Conservation (phyloP, 2,113 vertebrate species). For the Lycaon pictus region DNA sequence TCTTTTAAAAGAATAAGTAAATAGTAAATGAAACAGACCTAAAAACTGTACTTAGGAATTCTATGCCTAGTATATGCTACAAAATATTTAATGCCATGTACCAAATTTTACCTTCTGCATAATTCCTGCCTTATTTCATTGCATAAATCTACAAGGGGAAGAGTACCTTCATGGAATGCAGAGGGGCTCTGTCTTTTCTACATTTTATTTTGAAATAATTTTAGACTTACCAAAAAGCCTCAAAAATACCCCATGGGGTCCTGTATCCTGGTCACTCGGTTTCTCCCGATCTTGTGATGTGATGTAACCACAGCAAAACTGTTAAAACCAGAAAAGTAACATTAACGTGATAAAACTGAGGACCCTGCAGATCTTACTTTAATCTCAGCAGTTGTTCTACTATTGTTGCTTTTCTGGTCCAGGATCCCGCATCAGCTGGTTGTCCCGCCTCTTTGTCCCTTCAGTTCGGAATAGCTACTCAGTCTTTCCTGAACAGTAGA, state of each 20-base stretch:
- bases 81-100: constrained; percentile 33
- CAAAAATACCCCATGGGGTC: constrained; percentile 6
- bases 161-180: background rate
- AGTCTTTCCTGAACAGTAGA: background rate
- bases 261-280: background rate
- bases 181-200: constrained; percentile 18
- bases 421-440: background rate
- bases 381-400: background rate
- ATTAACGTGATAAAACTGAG: background rate
- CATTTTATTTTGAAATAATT: constrained; percentile 26
- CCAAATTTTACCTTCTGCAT: constrained; percentile 29
- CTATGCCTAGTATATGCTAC: background rate
- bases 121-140: constrained; percentile 35
- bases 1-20: too few relatives aligned
- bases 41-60: constrained; percentile 29
- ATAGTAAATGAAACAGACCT: background rate
- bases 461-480: background rate
- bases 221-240: constrained; percentile 1
- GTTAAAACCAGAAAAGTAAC: constrained; percentile 30
- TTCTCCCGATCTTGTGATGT: background rate
- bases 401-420: background rate
- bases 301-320: background rate
- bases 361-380: background rate
- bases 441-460: background rate
- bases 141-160: constrained; percentile 14